phyloP scores from a whole-genome alignment of 2,888 invertebrate species.

The Cantharis rustica region DNA sequence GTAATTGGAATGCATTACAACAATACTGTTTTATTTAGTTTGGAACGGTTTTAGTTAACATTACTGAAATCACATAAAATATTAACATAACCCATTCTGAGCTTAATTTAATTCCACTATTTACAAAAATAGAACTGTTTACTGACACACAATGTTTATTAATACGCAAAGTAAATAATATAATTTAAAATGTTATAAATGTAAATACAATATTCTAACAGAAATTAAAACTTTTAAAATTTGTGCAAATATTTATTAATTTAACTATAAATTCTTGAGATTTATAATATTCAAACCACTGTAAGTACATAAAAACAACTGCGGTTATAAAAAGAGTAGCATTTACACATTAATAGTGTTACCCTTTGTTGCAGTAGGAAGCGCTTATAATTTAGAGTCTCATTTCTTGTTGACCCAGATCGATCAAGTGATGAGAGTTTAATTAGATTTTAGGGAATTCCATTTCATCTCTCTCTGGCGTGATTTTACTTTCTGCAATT shows the following conservation, averaged over 20 bases:
- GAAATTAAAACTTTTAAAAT: not conserved
- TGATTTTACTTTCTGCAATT: constrained; percentile 14
- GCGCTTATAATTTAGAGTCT: constrained; percentile 20
- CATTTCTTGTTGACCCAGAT: constrained; percentile 23
- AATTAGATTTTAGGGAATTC: constrained; percentile 15
- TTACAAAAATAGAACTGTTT: not conserved
- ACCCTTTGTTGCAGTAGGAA: constrained; percentile 1
- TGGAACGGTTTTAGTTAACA: not conserved
- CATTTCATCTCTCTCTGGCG: constrained; percentile 2
- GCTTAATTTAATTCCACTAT: not conserved
- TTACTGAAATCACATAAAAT: not conserved
- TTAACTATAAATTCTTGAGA: not conserved
- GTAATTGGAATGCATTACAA: not conserved
- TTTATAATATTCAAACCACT: not conserved
- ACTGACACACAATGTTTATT: not conserved
- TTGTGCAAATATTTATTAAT: not conserved
- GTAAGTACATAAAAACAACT: not conserved
- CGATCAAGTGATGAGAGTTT: constrained; percentile 27
- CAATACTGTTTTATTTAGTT: not conserved
- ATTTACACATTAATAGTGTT: constrained; percentile 7
- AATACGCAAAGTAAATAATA: not conserved
- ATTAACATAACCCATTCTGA: not conserved
- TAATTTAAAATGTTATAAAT: not conserved
- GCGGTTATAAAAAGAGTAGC: constrained; percentile 1
- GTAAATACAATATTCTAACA: not conserved